Conservation (phyloP, 2,888 invertebrate genomes). For the Drosophila paranaensis region DNA sequence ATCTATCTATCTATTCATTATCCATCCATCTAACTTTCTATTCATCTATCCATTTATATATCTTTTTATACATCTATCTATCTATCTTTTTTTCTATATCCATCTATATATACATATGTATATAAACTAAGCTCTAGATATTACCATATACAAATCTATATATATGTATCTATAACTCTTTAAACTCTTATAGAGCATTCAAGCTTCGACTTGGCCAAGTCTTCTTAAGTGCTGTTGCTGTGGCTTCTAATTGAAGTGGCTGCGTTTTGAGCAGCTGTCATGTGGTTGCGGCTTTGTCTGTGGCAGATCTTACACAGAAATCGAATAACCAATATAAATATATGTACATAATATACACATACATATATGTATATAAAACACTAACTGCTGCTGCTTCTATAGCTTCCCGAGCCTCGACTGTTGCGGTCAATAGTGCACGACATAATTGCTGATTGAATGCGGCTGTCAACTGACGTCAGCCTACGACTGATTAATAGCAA, state of each 20-base stretch:
- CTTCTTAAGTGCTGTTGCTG: neutral
- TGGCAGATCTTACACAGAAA: constrained; percentile 34
- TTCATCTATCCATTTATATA: too few species aligned
- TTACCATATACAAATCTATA: too few species aligned
- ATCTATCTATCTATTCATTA: too few species aligned
- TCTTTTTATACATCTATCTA: too few species aligned
- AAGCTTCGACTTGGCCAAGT: neutral
- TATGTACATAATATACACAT: too few species aligned
- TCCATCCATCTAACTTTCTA: too few species aligned
- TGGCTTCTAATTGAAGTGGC: constrained; percentile 54
- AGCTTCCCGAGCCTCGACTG: constrained; percentile 1
- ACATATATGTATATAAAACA: neutral
- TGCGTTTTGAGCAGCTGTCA: constrained; percentile 43
- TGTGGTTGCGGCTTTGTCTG: constrained; percentile 16
- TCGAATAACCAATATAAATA: constrained; percentile 20
- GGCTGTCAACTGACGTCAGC: constrained; percentile 68
- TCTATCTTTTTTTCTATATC: too few species aligned
- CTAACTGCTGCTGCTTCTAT: constrained; percentile 5
- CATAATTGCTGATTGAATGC: constrained; percentile 67
- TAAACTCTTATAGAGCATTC: neutral
- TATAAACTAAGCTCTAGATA: too few species aligned
- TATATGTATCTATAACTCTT: neutral
- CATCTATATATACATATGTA: too few species aligned
- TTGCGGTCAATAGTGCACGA: constrained; percentile 70
- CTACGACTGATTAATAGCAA: constrained; percentile 65